Conservation (phyloP, 2,113 vertebrate genomes). For the Neogale vison region DNA sequence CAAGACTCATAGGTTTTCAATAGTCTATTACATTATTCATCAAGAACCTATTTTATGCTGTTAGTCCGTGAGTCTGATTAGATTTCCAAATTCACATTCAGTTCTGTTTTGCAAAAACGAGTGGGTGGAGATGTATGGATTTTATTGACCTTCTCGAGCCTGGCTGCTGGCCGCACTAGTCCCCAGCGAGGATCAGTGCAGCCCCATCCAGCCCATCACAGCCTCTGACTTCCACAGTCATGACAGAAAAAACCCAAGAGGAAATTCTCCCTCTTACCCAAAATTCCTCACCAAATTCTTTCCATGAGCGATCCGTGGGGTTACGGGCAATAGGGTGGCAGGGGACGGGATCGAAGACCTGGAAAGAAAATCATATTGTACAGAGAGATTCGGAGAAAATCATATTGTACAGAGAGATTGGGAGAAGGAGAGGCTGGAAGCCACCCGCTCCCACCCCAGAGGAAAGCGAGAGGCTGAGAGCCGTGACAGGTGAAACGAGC, state of each 20-base stretch:
- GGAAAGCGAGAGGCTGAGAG: no score
- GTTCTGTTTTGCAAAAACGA: background rate
- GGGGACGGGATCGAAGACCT: background rate
- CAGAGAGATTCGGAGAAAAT: background rate
- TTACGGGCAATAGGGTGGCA: background rate
- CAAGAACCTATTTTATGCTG: background rate
- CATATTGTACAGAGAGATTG: background rate
- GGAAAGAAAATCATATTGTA: no score
- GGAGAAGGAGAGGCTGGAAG: background rate
- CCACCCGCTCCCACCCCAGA: background rate
- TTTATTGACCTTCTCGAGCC: background rate
- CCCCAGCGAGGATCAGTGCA: background rate
- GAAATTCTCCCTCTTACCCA: background rate
- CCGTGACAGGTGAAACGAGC: fast-evolving
- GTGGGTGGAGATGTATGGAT: background rate
- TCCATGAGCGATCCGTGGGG: no score
- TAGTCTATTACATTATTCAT: background rate
- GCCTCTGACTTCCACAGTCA: background rate
- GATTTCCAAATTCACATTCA: background rate
- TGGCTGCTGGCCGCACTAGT: background rate
- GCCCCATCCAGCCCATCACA: no score
- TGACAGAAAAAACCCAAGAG: background rate
- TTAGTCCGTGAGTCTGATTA: background rate
- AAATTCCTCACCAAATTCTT: background rate
- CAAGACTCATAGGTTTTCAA: background rate